Evolutionary conservation across 1,140 invertebrate genomes (phyloP).

Genomic region (Vanessa tameamea): DNA sequence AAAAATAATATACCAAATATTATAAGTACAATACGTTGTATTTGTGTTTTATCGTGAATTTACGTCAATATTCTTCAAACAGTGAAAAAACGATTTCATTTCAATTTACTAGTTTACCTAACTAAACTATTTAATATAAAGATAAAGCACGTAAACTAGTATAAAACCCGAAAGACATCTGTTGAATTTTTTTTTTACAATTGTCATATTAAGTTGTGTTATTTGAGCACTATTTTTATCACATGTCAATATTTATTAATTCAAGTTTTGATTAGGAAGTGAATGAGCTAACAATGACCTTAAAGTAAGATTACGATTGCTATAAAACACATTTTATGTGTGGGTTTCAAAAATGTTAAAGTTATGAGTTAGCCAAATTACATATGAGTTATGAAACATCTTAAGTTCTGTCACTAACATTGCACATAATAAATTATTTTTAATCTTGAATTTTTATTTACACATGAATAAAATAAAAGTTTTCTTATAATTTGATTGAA

Average conservation of each 20-base stretch:
- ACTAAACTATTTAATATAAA: neutral
- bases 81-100: neutral
- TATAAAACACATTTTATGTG: neutral
- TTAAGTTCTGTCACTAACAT: too few species aligned
- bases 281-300: neutral
- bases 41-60: neutral
- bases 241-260: neutral
- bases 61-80: neutral
- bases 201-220: neutral
- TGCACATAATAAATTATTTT: too few species aligned
- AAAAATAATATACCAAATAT: too few species aligned
- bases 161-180: neutral
- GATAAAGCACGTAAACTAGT: neutral
- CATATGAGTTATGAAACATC: too few species aligned
- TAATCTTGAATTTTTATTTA: too few species aligned
- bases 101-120: neutral
- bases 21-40: neutral
- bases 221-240: neutral
- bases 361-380: too few species aligned
- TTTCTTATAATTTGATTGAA: too few species aligned
- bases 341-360: constrained; percentile 1
- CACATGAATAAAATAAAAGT: too few species aligned
- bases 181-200: neutral
- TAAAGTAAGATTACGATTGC: neutral
- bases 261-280: neutral